A percentile compares a stretch with the other conserved stretches of the same genome.
These are phyloP conservation scores for Irena cyanogastra DNA, from an alignment of 2,113 vertebrate species.

Conservation along the genomic window DNA sequence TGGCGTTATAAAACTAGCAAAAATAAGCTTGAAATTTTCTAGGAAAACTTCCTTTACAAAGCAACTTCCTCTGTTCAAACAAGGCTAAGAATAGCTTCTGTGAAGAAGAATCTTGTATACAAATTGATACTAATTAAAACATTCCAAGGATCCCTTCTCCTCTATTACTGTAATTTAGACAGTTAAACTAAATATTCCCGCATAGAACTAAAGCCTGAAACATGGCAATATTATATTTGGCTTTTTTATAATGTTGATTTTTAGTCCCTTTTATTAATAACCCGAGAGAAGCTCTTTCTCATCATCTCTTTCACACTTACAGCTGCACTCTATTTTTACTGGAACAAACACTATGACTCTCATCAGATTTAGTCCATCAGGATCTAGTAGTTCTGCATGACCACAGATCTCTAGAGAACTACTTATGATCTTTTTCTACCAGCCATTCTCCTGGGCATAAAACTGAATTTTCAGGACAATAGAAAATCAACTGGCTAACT, in stretches of 20 bases:
- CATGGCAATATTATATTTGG: not conserved
- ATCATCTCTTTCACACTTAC: not conserved
- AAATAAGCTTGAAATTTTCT: not conserved
- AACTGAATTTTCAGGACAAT: not conserved
- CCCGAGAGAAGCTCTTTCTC: not conserved
- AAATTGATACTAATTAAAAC: slow-evolving; percentile 1
- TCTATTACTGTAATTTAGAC: not conserved
- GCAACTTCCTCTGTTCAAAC: slow-evolving; percentile 16
- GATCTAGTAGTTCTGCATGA: not conserved
- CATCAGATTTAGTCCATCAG: not conserved
- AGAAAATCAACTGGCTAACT: not conserved
- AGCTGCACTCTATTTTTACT: not conserved
- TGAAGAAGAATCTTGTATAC: not conserved
- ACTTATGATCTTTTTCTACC: not conserved
- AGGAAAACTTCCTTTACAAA: not conserved
- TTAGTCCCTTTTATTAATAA: not conserved
- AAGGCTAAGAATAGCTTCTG: slow-evolving; percentile 3
- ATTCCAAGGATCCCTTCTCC: not conserved
- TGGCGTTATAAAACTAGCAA: not conserved
- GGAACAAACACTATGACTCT: not conserved
- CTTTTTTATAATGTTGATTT: not conserved
- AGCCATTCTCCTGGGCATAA: not conserved
- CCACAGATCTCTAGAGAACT: not conserved
- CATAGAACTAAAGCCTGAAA: not conserved
- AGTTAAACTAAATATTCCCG: not conserved